These are phyloP conservation scores for Pseudomyrmex concolor DNA, from an alignment of 1,140 invertebrate genomes.

Conservation along the genomic window DNA sequence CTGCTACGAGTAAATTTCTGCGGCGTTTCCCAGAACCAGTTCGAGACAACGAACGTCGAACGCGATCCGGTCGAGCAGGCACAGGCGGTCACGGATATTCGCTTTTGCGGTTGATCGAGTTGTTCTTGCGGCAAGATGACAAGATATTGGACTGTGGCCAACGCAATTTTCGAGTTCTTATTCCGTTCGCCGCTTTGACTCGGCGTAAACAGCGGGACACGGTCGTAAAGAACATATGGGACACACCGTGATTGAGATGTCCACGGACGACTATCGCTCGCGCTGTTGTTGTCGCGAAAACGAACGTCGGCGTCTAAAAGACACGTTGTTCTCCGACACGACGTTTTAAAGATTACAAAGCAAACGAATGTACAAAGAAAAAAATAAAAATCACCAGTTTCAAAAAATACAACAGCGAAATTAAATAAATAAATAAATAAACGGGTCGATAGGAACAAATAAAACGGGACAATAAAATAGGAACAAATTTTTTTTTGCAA, in stretches of 20 bases:
- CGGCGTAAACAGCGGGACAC: slow-evolving; percentile 42
- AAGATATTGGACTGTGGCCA: slow-evolving; percentile 47
- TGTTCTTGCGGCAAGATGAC: slow-evolving; percentile 23
- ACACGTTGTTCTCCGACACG: too few species aligned
- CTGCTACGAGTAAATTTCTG: slow-evolving; percentile 65
- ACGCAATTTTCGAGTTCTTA: slow-evolving; percentile 47
- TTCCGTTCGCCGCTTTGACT: slow-evolving; percentile 45
- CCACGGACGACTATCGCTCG: slow-evolving; percentile 3
- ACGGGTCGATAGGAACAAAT: too few species aligned
- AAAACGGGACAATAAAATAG: too few species aligned
- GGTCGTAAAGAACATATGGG: slow-evolving; percentile 19
- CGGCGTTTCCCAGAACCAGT: slow-evolving; percentile 20
- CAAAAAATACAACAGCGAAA: too few species aligned
- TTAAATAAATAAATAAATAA: too few species aligned
- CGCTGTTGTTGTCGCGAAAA: background rate
- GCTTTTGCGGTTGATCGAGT: slow-evolving; percentile 52
- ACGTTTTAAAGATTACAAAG: too few species aligned
- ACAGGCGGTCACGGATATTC: slow-evolving; percentile 25
- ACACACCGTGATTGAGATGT: slow-evolving; percentile 14
- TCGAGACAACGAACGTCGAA: background rate
- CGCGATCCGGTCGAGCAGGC: background rate
- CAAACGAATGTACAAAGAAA: too few species aligned
- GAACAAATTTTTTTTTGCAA: too few species aligned
- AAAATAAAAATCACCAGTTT: too few species aligned
- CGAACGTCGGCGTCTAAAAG: background rate